Base-by-base conservation (phyloP, 2,888 invertebrate genomes). In the Lithophane socia region DNA sequence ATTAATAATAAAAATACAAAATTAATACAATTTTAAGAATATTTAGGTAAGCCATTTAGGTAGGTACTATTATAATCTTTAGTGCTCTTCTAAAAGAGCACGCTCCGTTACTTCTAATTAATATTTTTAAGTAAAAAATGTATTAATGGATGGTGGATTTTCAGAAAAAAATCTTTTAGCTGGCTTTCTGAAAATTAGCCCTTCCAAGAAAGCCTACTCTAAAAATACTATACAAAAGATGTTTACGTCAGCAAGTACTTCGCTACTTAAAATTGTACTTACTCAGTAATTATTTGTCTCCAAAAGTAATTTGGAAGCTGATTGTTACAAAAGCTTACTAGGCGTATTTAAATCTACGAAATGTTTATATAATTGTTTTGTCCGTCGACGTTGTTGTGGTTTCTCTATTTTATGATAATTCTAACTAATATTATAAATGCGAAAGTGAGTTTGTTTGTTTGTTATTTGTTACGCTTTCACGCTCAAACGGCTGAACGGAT, bases 281-380 rank as follows among this genome's bases (percentile, higher is more conserved):
- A 21, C 49, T 60, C n/a, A 56, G 44, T 65, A 54, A 74, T 42
- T 65, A 47, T 76, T 83, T 72, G 29, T n/a, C 73, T 77, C 29
- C 56, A 61, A 69, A 82, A 77, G 71, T 64, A 68, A 77, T 68
- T 71, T 72, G 47, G 44, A 58, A 60, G 61, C 56, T n/a, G 49
- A 52, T 61, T 64, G 60, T 72, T 56, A 72, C 56, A 63, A 44
- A 71, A 61, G 65, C 72, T 82, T 69, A 69, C 64, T 37, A 61
- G 44, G 52, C 64, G 56, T 61, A 24, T 73, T 73, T 68, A 66
- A 75, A 73, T 65, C 71, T 61, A 24, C 18, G 21, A 76, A 76
- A 5, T 37, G 37, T 37, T 37, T 37, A 5, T 37, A 37, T 37
- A 37, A 24, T 13, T 21, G 2, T 54, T 63, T 0, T 29, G 16